These are phyloP conservation scores for Phortica magna DNA, from an alignment of 2,888 invertebrate species.

Conservation along the genomic window DNA sequence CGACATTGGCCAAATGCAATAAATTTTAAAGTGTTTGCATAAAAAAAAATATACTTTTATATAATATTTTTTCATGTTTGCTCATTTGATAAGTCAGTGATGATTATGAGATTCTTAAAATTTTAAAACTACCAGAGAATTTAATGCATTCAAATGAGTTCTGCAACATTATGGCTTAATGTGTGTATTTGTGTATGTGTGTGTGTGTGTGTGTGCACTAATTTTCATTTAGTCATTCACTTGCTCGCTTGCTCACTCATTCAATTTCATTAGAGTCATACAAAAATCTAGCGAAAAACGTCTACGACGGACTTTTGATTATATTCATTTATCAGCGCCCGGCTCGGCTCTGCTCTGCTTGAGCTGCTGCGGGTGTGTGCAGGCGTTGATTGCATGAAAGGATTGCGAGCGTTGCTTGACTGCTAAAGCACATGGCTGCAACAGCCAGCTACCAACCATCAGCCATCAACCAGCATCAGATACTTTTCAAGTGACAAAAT, in stretches of 20 bases:
- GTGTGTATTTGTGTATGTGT: conserved; percentile 32
- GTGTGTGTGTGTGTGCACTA: conserved; percentile 59
- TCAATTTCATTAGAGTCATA: conserved; percentile 41
- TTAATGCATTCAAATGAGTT: conserved; percentile 31
- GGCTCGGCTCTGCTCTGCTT: conserved; percentile 40
- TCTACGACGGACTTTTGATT: conserved; percentile 29
- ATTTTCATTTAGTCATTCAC: conserved; percentile 67
- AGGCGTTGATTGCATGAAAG: not conserved
- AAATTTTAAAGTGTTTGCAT: too few relatives aligned
- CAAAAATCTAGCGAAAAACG: not conserved
- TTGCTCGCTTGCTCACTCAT: conserved; percentile 60
- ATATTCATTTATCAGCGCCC: conserved; percentile 65
- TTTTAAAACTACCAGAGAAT: not conserved
- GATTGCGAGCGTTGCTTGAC: conserved; percentile 52
- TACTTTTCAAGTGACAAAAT: conserved; percentile 58
- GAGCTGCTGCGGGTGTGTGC: not conserved
- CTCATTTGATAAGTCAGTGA: too few relatives aligned
- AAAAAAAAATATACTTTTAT: too few relatives aligned
- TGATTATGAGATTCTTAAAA: too few relatives aligned
- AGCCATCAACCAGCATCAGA: conserved; percentile 1
- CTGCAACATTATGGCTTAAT: not conserved
- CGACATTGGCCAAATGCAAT: not conserved
- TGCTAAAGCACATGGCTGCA: conserved; percentile 38
- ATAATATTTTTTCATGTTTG: too few relatives aligned
- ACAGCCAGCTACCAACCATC: not conserved